Percentiles rank a stretch among this genome's conserved stretches.
These are phyloP conservation scores for Liasis olivaceus DNA, from an alignment of 2,797 vertebrate species.

Conservation along the genomic window DNA sequence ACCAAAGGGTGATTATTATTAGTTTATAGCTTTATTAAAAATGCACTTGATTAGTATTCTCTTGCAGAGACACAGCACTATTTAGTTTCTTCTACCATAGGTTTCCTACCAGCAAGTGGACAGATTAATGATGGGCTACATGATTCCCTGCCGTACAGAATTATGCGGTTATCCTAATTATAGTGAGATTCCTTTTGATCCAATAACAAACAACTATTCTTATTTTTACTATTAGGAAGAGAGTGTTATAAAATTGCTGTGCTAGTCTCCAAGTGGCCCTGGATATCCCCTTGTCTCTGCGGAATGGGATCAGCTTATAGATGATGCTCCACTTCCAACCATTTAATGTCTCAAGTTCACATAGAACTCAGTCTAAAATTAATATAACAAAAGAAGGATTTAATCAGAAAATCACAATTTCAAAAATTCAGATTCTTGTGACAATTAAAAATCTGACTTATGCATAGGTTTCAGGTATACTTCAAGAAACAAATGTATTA, in stretches of 20 bases:
- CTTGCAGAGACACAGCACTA: slow-evolving; percentile 24
- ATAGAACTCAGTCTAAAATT: neutral
- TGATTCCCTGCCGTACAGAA: slow-evolving; percentile 14
- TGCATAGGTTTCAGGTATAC: neutral
- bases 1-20: slow-evolving; percentile 29
- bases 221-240: neutral
- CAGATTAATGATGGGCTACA: slow-evolving; percentile 17
- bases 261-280: neutral
- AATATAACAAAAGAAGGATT: neutral
- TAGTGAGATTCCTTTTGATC: neutral
- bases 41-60: slow-evolving; percentile 27
- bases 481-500: neutral
- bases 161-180: slow-evolving; percentile 18
- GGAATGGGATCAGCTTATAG: neutral
- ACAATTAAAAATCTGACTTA: neutral
- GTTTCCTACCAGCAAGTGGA: slow-evolving; percentile 20
- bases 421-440: neutral
- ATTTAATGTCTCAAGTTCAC: neutral
- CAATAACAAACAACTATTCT: slow-evolving; percentile 4
- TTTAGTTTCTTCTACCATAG: slow-evolving; percentile 28
- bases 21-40: slow-evolving; percentile 50
- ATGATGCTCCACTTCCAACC: neutral
- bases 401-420: neutral
- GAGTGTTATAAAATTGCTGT: neutral
- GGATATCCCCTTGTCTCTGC: neutral